A percentile compares a stretch with the other conserved stretches of the same genome.
Evolutionary conservation across 2,113 vertebrate genomes (phyloP).

Genomic region (Kryptolebias marmoratus): DNA sequence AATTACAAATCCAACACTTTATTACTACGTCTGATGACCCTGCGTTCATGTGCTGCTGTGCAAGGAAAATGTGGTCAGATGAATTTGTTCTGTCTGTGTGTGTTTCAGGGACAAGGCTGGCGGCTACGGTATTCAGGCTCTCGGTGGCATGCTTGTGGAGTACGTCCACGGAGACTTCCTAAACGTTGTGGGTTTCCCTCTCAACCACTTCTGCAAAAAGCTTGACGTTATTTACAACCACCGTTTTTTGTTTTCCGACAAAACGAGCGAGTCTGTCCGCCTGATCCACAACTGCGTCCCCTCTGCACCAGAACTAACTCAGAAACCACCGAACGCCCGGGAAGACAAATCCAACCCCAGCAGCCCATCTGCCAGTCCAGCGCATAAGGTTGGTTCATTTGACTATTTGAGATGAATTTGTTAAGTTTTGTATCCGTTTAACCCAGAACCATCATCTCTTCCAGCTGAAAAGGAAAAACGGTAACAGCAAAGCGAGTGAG

Average conservation of each 20-base stretch:
- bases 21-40: background rate
- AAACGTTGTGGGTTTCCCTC: conserved; percentile 94
- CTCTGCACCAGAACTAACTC: background rate
- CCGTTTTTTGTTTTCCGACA: background rate
- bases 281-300: conserved; percentile 1
- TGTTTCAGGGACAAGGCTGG: conserved; percentile 93
- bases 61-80: background rate
- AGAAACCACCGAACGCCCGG: background rate
- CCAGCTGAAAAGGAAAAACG: conserved; percentile 50
- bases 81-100: conserved; percentile 5
- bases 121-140: conserved; percentile 95
- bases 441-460: background rate
- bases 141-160: conserved; percentile 95
- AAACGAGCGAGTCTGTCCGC: background rate
- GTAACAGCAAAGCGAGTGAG: conserved; percentile 20
- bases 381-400: conserved; percentile 46
- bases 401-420: background rate
- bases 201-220: conserved; percentile 94
- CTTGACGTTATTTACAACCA: conserved; percentile 81
- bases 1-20: background rate
- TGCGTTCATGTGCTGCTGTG: background rate
- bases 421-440: background rate
- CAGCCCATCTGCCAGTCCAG: conserved; percentile 24
- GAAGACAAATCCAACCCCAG: background rate
- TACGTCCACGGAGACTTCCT: conserved; percentile 90